Base-by-base conservation (phyloP, 2,888 invertebrate species). In the Syrphus vitripennis region DNA sequence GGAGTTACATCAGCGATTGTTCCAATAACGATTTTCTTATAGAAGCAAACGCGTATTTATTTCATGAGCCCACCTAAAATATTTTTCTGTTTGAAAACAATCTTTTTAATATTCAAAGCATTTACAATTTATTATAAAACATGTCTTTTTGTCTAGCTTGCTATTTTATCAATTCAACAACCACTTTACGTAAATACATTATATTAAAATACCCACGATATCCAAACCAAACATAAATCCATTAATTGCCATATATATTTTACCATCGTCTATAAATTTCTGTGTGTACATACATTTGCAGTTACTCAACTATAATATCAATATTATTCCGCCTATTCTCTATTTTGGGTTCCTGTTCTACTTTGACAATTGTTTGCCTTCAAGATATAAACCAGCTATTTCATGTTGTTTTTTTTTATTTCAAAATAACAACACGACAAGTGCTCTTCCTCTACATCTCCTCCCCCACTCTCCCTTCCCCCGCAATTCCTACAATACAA, bases 291-390 rank as follows among this genome's bases (percentile, higher is more conserved):
- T n/a, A n/a, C n/a, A n/a, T n/a, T n/a, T 55, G 24, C 48, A 72
- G 57, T 53, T 77, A 78, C n/a, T 83, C 67, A 77, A 78, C 67
- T 69, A 53, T 69, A 83, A 71, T 82, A 72, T 83, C 78, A 83
- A 83, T 83, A 77, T 69, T 83, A 72, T 83, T 72, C 83, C 74
- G 83, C 78, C 79, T 74, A 79, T 83, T 79, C 16, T 48, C 21
- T 59, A 40, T 24, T 74, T 78, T 40, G 59, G n/a, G 37, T 69
- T 83, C n/a, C n/a, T n/a, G n/a, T n/a, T n/a, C n/a, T n/a, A n/a
- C n/a, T n/a, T n/a, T n/a, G n/a, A n/a, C n/a, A 48, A 45, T 70
- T 81, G 63, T 70, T 75, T 81, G 81, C 70, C 70, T 61, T 70
- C 19, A 61, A 45, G 63, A 70, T 75, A 75, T 63, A 31, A 50